Base-by-base conservation (phyloP, 2,113 vertebrate species). In the Picathartes gymnocephalus region DNA sequence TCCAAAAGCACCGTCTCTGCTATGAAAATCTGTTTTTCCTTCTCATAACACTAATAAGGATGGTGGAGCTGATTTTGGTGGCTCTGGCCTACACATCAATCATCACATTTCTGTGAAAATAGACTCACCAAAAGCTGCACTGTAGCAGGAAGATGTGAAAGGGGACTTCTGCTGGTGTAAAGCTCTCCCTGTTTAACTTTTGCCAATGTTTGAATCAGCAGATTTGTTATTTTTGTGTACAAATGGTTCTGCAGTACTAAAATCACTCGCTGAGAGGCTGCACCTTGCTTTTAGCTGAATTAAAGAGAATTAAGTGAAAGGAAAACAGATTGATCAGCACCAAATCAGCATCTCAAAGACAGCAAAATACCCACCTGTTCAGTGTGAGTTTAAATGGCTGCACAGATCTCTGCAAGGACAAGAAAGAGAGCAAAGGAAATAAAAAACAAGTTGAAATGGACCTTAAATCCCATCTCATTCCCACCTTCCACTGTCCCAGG, bases 1-100 rank as follows among this genome's bases (percentile, higher is more conserved):
- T 86, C 77, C 89, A 92, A 62, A 94, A 84, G 33, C 57, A 56
- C 10, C 7, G 23, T 3, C 70, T 72, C 15, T n/a, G 69, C 48
- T 91, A 57, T 76, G 77, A 92, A 95, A 95, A 88, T 60, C 39
- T 24, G 37, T 8, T 92, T 94, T 91, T 86, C 35, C 44, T 13
- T 74, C 72, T 86, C 56, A 16, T 53, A 58, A 78, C 30, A 48
- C 65, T 68, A 64, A 74, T 62, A 51, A 73, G 88, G 86, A 48
- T 42, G 73, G 60, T 81, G 61, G 69, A 56, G 37, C 19, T 24
- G 77, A 3, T 91, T 92, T 92, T 48, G 22, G 28, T 81, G 37
- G 47, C 73, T 76, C 69, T 85, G 70, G 57, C 33, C 65, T 64
- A 10, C 28, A 1, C 35, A 57, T 72, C 50, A 28, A 25, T 93